phyloP scores from a whole-genome alignment of 2,797 vertebrate genomes.

The Microcaecilia unicolor region DNA sequence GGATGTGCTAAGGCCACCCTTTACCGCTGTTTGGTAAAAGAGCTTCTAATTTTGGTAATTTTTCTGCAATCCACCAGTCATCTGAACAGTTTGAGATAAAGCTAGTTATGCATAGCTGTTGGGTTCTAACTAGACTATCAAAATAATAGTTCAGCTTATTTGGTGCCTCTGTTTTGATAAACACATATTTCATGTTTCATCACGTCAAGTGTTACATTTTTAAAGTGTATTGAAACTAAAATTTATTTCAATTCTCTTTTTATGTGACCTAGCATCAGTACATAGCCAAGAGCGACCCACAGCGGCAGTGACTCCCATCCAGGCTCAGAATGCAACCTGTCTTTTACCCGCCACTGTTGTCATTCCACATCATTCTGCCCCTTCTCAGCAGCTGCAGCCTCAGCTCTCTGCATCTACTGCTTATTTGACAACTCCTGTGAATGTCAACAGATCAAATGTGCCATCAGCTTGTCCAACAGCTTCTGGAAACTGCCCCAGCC shows the following conservation, averaged over 20 bases:
- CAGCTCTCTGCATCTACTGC: constrained; percentile 41
- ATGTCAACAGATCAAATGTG: constrained; percentile 42
- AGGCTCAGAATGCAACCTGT: constrained; percentile 64
- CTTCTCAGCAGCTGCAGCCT: constrained; percentile 52
- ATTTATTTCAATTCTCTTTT: not conserved
- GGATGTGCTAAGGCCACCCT: no score
- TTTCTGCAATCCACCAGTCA: no score
- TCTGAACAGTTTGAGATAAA: no score
- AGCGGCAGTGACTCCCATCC: constrained; percentile 81
- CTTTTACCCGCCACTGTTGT: constrained; percentile 64
- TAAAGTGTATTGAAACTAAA: not conserved
- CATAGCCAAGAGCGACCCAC: constrained; percentile 89
- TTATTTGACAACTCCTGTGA: constrained; percentile 39
- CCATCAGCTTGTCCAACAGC: constrained; percentile 70
- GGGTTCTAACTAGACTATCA: no score
- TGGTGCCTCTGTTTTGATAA: no score
- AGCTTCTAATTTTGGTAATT: no score
- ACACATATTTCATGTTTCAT: no score
- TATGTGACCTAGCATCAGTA: constrained; percentile 56
- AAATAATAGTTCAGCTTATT: no score
- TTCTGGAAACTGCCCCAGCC: constrained; percentile 67
- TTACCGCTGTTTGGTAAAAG: no score
- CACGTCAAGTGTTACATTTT: no score
- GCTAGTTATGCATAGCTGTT: no score
- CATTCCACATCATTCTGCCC: constrained; percentile 56